phyloP scores from a whole-genome alignment of 2,113 vertebrate genomes.

The Amphiprion percula region DNA sequence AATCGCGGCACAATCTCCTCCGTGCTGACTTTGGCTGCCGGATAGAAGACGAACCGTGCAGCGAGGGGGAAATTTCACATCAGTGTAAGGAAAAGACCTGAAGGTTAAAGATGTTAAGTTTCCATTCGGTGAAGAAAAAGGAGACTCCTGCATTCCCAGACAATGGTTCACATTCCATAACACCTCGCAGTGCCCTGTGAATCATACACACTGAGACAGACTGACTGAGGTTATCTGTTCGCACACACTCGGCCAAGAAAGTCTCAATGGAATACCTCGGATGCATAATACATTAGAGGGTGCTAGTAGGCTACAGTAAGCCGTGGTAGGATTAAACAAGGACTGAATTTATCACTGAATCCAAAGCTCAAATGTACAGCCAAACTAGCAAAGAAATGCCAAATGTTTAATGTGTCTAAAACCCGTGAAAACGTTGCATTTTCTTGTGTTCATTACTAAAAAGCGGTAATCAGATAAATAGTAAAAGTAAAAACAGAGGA shows the following conservation, averaged over 20 bases:
- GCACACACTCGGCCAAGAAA: constrained; percentile 38
- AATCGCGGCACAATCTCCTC: constrained; percentile 19
- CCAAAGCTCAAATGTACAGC: background rate
- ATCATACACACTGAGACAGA: constrained; percentile 69
- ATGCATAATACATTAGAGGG: constrained; percentile 30
- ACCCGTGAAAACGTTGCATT: too few relatives aligned
- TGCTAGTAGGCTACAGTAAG: background rate
- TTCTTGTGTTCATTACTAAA: too few relatives aligned
- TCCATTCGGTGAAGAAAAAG: constrained; percentile 76
- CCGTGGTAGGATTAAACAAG: constrained; percentile 4
- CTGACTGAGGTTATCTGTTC: constrained; percentile 55
- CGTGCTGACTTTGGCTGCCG: constrained; percentile 56
- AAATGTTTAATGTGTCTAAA: background rate
- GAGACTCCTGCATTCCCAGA: constrained; percentile 85
- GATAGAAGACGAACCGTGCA: constrained; percentile 14
- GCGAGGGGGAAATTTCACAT: constrained; percentile 49
- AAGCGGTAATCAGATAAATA: too few relatives aligned
- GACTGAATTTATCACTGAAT: constrained; percentile 5
- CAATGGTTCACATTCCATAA: constrained; percentile 84
- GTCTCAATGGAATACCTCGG: constrained; percentile 63
- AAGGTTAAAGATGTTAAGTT: constrained; percentile 73
- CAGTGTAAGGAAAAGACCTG: constrained; percentile 47
- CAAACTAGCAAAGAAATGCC: background rate
- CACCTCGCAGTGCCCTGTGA: constrained; percentile 74
- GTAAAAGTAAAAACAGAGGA: too few relatives aligned